Percentiles rank a stretch among this genome's conserved stretches.
These are phyloP conservation scores for Sceliomorpha sp. DNA, from an alignment of 2,888 invertebrate genomes.

Conservation along the genomic window DNA sequence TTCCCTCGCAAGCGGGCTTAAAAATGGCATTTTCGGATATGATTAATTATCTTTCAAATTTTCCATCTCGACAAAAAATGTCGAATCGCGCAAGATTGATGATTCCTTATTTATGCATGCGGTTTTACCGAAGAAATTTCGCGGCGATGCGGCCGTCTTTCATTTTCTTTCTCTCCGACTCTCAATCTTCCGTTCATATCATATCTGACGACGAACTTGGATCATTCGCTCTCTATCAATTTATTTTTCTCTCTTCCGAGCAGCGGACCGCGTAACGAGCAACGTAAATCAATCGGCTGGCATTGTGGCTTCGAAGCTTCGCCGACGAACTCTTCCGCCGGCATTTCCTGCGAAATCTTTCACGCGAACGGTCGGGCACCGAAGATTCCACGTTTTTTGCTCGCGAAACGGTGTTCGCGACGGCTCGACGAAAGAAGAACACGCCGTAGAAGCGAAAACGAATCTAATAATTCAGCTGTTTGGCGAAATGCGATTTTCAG, in stretches of 20 bases:
- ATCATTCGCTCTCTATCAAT: constrained; percentile 62
- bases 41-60: too few relatives aligned
- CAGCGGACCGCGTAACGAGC: constrained; percentile 80
- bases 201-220: constrained; percentile 47
- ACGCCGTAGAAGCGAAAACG: too few relatives aligned
- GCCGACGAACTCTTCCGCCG: constrained; percentile 49
- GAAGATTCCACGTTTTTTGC: constrained; percentile 21
- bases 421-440: constrained; percentile 10
- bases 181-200: constrained; percentile 35
- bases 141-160: constrained; percentile 17
- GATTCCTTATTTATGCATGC: constrained; percentile 11
- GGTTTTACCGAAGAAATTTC: constrained; percentile 37
- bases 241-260: constrained; percentile 65
- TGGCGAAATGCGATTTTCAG: too few relatives aligned
- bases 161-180: constrained; percentile 27
- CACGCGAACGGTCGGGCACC: constrained; percentile 38
- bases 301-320: constrained; percentile 73
- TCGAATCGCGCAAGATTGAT: too few relatives aligned
- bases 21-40: too few relatives aligned
- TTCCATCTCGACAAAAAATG: too few relatives aligned
- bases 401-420: constrained; percentile 19
- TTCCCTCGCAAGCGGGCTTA: too few relatives aligned
- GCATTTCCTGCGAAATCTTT: constrained; percentile 43
- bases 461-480: too few relatives aligned
- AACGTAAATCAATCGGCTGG: constrained; percentile 80